Conservation (phyloP, 2,113 vertebrate genomes). For the Riparia riparia region DNA sequence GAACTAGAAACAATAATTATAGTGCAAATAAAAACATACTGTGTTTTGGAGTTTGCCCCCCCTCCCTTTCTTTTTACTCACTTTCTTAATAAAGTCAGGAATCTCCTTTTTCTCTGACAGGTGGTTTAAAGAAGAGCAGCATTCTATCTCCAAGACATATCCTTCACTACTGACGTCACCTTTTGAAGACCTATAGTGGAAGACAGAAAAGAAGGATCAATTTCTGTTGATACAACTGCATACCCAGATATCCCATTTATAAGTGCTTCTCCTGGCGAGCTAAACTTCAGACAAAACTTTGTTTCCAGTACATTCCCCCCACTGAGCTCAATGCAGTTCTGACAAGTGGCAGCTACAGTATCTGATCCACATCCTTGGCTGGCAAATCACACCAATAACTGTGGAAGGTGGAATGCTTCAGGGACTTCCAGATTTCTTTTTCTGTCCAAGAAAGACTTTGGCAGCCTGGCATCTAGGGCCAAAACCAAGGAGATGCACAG, state of each 20-base stretch:
- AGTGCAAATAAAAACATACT: not conserved
- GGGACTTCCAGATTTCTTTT: not conserved
- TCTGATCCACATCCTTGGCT: not conserved
- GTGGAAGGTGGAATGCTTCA: fast-evolving
- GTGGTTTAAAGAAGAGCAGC: conserved; percentile 85
- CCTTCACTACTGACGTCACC: conserved; percentile 72
- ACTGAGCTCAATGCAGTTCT: not conserved
- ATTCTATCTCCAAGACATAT: conserved; percentile 88
- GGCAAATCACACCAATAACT: not conserved
- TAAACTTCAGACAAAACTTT: not conserved
- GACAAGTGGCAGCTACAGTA: not conserved
- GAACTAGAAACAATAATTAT: not conserved
- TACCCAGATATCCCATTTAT: not conserved
- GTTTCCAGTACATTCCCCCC: not conserved
- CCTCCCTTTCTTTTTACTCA: conserved; percentile 65
- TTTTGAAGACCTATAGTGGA: conserved; percentile 73
- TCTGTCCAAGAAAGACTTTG: not conserved
- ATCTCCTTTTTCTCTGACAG: conserved; percentile 87
- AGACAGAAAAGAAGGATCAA: not conserved
- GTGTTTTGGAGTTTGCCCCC: not conserved
- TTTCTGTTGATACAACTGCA: not conserved
- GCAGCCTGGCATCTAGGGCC: not conserved
- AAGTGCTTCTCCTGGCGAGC: not conserved
- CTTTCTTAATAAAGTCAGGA: conserved; percentile 94
- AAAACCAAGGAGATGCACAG: not conserved